Percentiles rank a stretch among this genome's conserved stretches.
Conservation (phyloP, 2,888 invertebrate genomes). For the Notocelia uddmanniana region DNA sequence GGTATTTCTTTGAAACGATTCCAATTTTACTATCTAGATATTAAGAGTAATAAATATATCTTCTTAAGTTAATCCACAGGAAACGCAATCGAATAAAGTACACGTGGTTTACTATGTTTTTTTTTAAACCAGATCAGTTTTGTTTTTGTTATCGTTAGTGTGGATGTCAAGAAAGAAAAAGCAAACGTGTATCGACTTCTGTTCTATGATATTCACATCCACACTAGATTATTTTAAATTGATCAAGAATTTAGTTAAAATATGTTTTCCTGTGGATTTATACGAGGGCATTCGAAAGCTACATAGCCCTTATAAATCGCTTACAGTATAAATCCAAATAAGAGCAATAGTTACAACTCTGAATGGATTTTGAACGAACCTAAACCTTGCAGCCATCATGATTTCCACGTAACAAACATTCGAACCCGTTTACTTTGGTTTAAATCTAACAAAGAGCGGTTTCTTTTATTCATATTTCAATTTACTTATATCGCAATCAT, state of each 20-base stretch:
- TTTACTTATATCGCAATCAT: too few species aligned
- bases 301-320: conserved; percentile 16
- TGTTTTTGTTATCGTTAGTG: too few species aligned
- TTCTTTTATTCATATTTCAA: too few species aligned
- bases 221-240: too few species aligned
- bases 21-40: conserved; percentile 21
- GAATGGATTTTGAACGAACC: too few species aligned
- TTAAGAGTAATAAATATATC: conserved; percentile 8
- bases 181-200: too few species aligned
- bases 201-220: too few species aligned
- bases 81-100: not conserved
- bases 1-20: conserved; percentile 22
- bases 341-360: not conserved
- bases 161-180: not conserved
- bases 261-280: conserved; percentile 21
- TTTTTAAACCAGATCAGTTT: too few species aligned
- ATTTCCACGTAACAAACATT: too few species aligned
- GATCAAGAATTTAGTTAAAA: not conserved
- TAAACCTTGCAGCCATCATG: not conserved
- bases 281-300: conserved; percentile 27
- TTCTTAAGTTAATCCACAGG: not conserved
- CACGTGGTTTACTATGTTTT: not conserved
- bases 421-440: too few species aligned
- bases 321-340: conserved; percentile 10
- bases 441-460: too few species aligned